Evolutionary conservation across 2,797 vertebrate species (phyloP).

Genomic region (Pristis pectinata): DNA sequence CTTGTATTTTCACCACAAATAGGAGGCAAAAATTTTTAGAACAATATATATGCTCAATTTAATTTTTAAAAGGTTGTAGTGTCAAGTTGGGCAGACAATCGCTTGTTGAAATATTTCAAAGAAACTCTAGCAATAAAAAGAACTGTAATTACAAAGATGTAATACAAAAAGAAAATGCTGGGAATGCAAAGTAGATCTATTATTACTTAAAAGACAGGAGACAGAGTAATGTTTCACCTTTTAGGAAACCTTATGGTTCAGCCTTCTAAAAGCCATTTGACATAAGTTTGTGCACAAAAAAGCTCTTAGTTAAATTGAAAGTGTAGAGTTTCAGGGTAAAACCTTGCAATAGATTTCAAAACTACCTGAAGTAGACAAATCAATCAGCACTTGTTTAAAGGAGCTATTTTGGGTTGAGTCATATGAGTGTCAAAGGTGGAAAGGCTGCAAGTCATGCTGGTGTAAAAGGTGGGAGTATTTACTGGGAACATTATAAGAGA

Average conservation of each 20-base stretch:
- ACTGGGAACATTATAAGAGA: not conserved
- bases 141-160: not conserved
- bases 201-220: not conserved
- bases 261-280: not conserved
- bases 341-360: not conserved
- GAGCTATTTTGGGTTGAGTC: not conserved
- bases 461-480: not conserved
- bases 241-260: not conserved
- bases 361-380: not conserved
- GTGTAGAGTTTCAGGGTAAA: not conserved
- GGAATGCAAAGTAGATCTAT: not conserved
- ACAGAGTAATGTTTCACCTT: not conserved
- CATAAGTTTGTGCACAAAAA: not conserved
- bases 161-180: not conserved
- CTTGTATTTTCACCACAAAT: not conserved
- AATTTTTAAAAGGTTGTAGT: not conserved
- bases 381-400: not conserved
- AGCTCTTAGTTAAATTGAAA: not conserved
- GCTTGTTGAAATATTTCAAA: not conserved
- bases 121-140: not conserved
- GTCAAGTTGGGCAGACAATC: not conserved
- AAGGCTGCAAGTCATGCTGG: too few species aligned
- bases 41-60: not conserved
- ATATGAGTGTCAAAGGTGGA: too few species aligned
- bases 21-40: not conserved